phyloP scores from a whole-genome alignment of 2,797 vertebrate genomes.

The Spheniscus humboldti region DNA sequence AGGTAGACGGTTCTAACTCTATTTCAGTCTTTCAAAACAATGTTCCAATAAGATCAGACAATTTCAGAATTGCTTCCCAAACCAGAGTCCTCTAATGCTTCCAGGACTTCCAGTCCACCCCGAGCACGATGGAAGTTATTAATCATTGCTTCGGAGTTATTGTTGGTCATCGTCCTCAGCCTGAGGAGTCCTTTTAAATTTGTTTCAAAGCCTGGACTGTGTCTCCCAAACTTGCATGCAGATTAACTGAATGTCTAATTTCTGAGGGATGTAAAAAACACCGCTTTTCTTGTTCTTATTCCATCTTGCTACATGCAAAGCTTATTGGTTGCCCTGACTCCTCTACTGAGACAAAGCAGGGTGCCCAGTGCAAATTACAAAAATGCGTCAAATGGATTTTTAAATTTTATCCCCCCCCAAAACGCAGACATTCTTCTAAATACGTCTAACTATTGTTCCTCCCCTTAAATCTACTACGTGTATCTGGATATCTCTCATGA shows the following conservation, averaged over 20 bases:
- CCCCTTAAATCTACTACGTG: neutral
- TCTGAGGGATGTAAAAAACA: neutral
- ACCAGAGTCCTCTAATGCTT: neutral
- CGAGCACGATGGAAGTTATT: neutral
- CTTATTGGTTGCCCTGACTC: neutral
- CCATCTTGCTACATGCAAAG: neutral
- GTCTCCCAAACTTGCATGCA: neutral
- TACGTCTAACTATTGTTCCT: neutral
- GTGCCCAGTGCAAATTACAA: accelerated
- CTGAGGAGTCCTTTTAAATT: neutral
- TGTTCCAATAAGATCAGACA: neutral
- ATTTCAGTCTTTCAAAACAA: neutral
- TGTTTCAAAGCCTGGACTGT: neutral
- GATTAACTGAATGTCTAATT: neutral
- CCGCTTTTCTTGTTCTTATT: neutral
- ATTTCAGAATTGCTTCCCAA: neutral
- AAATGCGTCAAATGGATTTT: neutral
- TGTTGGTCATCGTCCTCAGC: neutral
- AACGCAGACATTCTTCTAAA: neutral
- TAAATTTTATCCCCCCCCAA: neutral
- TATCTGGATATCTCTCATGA: neutral
- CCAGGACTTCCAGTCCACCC: neutral
- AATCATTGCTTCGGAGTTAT: neutral
- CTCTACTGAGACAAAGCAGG: neutral
- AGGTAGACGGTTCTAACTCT: neutral